These are phyloP conservation scores for Corydoras maculifer DNA, from an alignment of 2,113 vertebrate species.

Conservation along the genomic window DNA sequence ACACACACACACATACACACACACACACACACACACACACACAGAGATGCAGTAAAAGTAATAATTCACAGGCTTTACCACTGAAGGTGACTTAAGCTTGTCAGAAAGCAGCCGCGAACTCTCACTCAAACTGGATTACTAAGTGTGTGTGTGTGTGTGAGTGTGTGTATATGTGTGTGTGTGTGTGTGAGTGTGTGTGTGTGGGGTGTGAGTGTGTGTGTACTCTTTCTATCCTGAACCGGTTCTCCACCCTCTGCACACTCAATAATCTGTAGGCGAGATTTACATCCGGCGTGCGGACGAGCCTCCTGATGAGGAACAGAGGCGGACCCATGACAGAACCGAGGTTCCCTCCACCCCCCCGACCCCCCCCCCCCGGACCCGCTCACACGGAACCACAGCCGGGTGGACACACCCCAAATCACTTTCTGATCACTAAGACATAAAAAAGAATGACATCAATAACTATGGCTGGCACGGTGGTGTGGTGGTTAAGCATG, in stretches of 20 bases:
- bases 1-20: slow-evolving; percentile 14
- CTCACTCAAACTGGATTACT: slow-evolving; percentile 41
- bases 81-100: slow-evolving; percentile 27
- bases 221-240: slow-evolving; percentile 27
- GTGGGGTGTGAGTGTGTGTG: slow-evolving; percentile 14
- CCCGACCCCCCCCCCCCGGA: too few species aligned
- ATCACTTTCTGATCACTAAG: too few species aligned
- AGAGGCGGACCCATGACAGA: slow-evolving; percentile 16
- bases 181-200: not conserved
- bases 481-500: too few species aligned
- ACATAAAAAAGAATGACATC: too few species aligned
- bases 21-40: slow-evolving; percentile 17
- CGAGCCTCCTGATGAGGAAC: not conserved
- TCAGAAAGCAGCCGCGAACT: slow-evolving; percentile 21
- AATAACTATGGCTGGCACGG: too few species aligned
- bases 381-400: not conserved
- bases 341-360: slow-evolving; percentile 1
- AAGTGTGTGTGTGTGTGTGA: slow-evolving; percentile 2
- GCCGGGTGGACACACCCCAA: not conserved
- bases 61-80: slow-evolving; percentile 33
- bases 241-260: slow-evolving; percentile 22
- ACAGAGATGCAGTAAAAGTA: slow-evolving; percentile 14
- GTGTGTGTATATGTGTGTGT: slow-evolving; percentile 6
- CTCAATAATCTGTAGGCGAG: slow-evolving; percentile 33
- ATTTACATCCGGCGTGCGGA: slow-evolving; percentile 11